Evolutionary conservation across 37 sponge, comb jelly and placozoan genomes (phyloP), one percentile per base, ranked within the genome.

Genomic region (Cliona cf. orientalis): DNA sequence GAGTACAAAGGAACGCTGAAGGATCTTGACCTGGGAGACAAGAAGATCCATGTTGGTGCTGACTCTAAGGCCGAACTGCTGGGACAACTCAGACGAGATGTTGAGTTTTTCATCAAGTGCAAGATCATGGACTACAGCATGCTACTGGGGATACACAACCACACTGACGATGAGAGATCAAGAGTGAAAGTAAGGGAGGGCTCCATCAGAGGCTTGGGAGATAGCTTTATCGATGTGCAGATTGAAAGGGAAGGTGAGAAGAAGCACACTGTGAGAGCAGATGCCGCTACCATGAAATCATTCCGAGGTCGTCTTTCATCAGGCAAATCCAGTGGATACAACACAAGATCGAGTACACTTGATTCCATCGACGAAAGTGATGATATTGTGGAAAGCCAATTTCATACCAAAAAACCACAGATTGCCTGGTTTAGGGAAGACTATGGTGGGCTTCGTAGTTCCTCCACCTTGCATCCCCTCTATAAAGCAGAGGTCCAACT

Each of bases 41-140:
- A 71, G 57, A 80, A 59, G 28, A 56, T 97, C 25, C 37, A 39
- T 31, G 49, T 97, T 28, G 95, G 95, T 0, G 36, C 78, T 12
- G 89, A 88, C 29, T 58, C 45, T 70, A 95, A 88, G 72, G 72
- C 64, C 26, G 75, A 72, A 32, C 63, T 97, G 64, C 71, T 97
- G 86, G 86, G 74, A 32, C 97, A 97, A 60, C 80, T 97, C 38
- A 34, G 58, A 17, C 2, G 59, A 35, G 97, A 97, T 42, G 78
- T 81, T 1, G 61, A 74, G 28, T 97, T 97, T 42, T 88, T 97
- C 23, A 58, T 61, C 0, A 37, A 38, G 3, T 46, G 72, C 40
- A 53, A 64, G 4, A 87, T 94, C 66, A 97, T 97, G 97, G 97
- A 97, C 62, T 97, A 97, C 84, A 93, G 94, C 69, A 19, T 95